These are phyloP conservation scores for Cyclura pinguis DNA, from an alignment of 2,797 vertebrate genomes.

Conservation along the genomic window DNA sequence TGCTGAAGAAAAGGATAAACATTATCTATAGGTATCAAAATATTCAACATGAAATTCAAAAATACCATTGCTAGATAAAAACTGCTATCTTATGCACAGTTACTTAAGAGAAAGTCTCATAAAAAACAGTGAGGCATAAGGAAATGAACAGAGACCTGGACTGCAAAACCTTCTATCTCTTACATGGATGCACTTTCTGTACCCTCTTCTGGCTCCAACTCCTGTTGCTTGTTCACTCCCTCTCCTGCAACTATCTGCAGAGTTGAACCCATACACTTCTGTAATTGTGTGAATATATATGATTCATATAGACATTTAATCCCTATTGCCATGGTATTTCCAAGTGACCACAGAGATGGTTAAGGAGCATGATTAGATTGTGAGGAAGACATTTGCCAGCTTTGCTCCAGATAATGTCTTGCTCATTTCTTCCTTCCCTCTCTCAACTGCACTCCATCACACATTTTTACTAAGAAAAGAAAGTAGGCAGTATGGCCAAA, in stretches of 20 bases:
- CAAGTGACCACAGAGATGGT: background rate
- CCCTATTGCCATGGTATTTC: background rate
- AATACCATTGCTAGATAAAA: background rate
- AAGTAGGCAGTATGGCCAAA: background rate
- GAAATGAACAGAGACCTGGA: background rate
- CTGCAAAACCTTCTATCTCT: background rate
- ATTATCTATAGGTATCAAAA: background rate
- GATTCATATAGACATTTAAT: background rate
- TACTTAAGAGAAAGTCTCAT: background rate
- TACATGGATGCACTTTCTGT: background rate
- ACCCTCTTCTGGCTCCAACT: background rate
- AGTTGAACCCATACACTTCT: background rate
- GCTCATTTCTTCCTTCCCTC: no score
- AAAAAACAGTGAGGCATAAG: background rate
- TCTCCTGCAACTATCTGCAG: background rate
- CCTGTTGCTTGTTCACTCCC: no score
- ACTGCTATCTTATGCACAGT: background rate
- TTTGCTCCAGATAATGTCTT: no score
- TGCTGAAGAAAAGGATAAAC: conserved; percentile 47
- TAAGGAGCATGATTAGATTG: background rate
- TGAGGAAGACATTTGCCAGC: no score
- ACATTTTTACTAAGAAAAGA: background rate
- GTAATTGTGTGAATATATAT: background rate
- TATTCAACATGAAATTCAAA: conserved; percentile 46
- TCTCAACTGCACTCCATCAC: background rate